Evolutionary conservation across 2,888 invertebrate genomes (phyloP), one percentile per base, ranked within the genome.

Genomic region (Coenonympha glycerion): DNA sequence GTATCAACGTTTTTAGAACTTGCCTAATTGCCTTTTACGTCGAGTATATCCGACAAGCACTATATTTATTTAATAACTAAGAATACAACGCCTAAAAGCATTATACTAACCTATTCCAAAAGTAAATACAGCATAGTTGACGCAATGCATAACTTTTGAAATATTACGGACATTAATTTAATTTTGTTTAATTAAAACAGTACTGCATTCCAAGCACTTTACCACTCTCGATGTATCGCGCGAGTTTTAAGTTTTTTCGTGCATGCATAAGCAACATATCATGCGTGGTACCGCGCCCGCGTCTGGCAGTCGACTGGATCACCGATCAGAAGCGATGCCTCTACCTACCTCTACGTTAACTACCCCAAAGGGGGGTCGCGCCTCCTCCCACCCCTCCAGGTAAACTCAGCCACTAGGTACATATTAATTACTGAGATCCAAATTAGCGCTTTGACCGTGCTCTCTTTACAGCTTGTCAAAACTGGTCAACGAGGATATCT

Each of bases 381-480:
- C 57, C 51, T 47, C 8, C 4, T 0, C 36, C 65, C 65, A 63
- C 69, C 64, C 65, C 63, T 67, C 64, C 66, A 64, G 66, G 67
- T 69, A 56, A 62, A 57, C 55, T 61, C 57, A 49, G 51, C 55
- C 56, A 53, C 52, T 59, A 64, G 60, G 71, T 70, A 75, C 69
- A 74, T 76, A 80, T 80, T 83, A 81, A 83, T 84, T 83, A 82
- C 79, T 71, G 66, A 64, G 65, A 74, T 70, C 69, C 71, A 76
- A 81, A 84, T 81, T 79, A 83, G 74, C 75, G 76, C 80, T 56
- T 56, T 63, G 65, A 62, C 65, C 63, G 63, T 63, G 56, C 58
- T 72, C 69, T 66, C 69, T 66, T 73, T 69, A 68, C 67, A 72
- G 65, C 69, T 70, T 71, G 68, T 72, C 69, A 68, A 72, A 74